Conservation (phyloP, 2,113 vertebrate genomes). For the Varanus komodoensis region DNA sequence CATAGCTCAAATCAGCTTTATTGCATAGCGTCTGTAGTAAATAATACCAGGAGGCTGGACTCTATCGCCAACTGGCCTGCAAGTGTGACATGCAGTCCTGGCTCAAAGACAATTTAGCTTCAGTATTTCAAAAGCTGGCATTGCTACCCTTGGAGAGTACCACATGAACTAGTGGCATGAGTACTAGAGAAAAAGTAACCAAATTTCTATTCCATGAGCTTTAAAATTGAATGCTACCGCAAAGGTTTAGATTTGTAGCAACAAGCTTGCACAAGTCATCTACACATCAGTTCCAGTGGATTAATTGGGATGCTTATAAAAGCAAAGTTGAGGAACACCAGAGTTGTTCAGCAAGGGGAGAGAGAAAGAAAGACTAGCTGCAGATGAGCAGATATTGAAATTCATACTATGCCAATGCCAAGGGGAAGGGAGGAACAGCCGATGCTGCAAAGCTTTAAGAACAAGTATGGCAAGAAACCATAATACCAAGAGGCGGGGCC, state of each 20-base stretch:
- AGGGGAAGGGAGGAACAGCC: conserved; percentile 74
- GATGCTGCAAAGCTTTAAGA: conserved; percentile 64
- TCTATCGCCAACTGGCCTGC: background rate
- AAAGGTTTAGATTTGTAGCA: conserved; percentile 11
- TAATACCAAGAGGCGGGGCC: conserved; percentile 49
- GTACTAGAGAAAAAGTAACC: background rate
- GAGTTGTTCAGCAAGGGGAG: conserved; percentile 29
- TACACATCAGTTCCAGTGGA: background rate
- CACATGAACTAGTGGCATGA: background rate
- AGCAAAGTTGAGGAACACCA: background rate
- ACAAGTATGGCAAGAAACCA: conserved; percentile 75
- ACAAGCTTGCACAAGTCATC: conserved; percentile 7
- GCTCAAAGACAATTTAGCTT: conserved; percentile 34
- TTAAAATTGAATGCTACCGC: background rate
- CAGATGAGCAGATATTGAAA: conserved; percentile 62
- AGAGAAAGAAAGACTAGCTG: conserved; percentile 59
- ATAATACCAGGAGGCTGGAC: background rate
- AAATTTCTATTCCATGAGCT: background rate
- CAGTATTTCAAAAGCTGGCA: background rate
- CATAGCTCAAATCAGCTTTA: background rate
- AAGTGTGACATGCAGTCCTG: conserved; percentile 3
- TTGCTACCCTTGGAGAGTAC: background rate
- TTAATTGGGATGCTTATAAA: conserved; percentile 28
- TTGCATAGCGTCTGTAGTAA: background rate
- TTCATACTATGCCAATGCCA: conserved; percentile 64